Evolutionary conservation across 2,113 vertebrate species (phyloP), one percentile per base, ranked within the genome.

Genomic region (Corythoichthys intestinalis): DNA sequence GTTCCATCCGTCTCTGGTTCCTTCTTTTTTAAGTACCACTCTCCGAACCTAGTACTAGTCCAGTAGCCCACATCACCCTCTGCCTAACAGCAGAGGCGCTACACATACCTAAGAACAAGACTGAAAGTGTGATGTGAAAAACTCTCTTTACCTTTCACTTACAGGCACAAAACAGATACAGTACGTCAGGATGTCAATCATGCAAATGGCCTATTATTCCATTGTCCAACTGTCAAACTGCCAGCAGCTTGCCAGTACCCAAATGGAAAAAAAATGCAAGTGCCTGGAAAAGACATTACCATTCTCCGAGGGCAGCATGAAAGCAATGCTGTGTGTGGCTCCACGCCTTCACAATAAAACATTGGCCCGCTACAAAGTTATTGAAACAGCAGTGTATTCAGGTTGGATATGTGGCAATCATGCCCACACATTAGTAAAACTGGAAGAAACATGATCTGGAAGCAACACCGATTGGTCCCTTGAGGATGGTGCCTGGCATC

Each of bases 401-500:
- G 64, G 73, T 37, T 85, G 83, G 73, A 68, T 37, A 35, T 59
- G 68, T 68, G 68, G 68, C 66, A 73, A 65, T 74, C 69, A 20
- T 71, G 73, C 71, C 66, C 73, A 67, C 71, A 76, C 54, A 70
- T 70, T 72, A 74, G 64, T 65, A 62, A 47, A 34, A 35, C 76
- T 85, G 85, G 82, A 73, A 77, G 69, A 20, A 72, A 72, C 81
- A 67, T 49, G 77, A 79, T 69, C 65, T 78, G 72, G 65, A 73
- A 74, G 76, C 63, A 74, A 47, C 38, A 53, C 60, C 2, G 60
- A 75, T 57, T 66, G 71, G 79, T 71, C 78, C 84, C 80, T 81
- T 35, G 73, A 82, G 85, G 76, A 76, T 64, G 69, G 79, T 84
- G 79, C 79, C 12, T 70, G 90, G 90, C 87, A 90, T 75, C 79